phyloP scores from a whole-genome alignment of 2,888 invertebrate genomes.

The Melieria omissa region DNA sequence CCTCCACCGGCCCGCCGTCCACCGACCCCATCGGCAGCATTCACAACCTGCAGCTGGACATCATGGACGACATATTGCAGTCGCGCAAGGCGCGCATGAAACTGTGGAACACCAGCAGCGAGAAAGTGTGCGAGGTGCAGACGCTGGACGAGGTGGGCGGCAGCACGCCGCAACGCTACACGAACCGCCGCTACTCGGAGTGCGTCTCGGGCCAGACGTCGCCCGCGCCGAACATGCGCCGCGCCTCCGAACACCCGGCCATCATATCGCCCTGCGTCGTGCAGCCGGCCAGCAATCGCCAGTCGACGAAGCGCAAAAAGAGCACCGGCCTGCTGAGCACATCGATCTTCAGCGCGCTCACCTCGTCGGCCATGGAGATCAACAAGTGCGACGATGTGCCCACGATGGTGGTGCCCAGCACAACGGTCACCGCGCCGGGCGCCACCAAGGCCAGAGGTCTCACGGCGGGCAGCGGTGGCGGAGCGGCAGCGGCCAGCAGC shows the following conservation, averaged over 20 bases:
- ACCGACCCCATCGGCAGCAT: slow-evolving; percentile 80
- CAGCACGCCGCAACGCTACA: slow-evolving; percentile 72
- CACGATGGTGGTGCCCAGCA: slow-evolving; percentile 49
- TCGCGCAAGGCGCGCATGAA: slow-evolving; percentile 86
- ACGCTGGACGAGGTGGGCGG: slow-evolving; percentile 76
- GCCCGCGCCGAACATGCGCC: slow-evolving; percentile 72
- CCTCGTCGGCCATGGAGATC: slow-evolving; percentile 84
- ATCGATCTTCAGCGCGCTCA: slow-evolving; percentile 76
- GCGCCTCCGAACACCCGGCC: slow-evolving; percentile 81
- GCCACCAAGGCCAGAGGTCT: slow-evolving; percentile 48
- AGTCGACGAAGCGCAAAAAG: slow-evolving; percentile 60
- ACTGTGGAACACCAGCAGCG: slow-evolving; percentile 84
- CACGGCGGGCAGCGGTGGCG: slow-evolving; percentile 27
- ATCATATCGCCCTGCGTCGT: slow-evolving; percentile 59
- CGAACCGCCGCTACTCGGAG: slow-evolving; percentile 77
- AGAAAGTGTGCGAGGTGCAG: slow-evolving; percentile 85
- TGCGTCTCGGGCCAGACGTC: slow-evolving; percentile 68
- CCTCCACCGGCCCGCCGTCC: slow-evolving; percentile 75
- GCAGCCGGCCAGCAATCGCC: slow-evolving; percentile 50
- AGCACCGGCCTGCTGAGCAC: slow-evolving; percentile 79
- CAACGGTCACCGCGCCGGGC: slow-evolving; percentile 33
- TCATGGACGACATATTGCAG: slow-evolving; percentile 89
- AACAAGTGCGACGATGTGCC: slow-evolving; percentile 73
- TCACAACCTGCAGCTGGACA: slow-evolving; percentile 85
- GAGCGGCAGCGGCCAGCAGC: slow-evolving; percentile 44